A percentile compares a stretch with the other conserved stretches of the same genome.
Conservation (phyloP, 2,797 vertebrate species). For the Enteromius paludinosus region DNA sequence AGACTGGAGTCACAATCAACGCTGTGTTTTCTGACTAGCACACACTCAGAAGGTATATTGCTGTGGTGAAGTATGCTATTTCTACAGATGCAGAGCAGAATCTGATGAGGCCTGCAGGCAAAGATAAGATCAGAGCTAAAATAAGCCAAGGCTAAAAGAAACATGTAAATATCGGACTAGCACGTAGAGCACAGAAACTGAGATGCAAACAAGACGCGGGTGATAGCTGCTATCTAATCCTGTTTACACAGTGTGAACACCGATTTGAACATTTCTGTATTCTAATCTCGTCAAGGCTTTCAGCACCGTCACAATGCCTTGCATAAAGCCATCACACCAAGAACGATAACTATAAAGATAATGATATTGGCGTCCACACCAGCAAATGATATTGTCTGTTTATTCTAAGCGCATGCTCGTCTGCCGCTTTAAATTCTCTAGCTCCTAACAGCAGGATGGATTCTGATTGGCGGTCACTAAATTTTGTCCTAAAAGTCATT, state of each 20-base stretch:
- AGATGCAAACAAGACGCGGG: slow-evolving; percentile 3
- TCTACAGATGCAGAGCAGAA: slow-evolving; percentile 17
- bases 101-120: neutral
- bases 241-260: neutral
- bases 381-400: too few species aligned
- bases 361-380: too few species aligned
- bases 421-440: too few species aligned
- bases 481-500: too few species aligned
- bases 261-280: neutral
- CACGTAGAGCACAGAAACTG: slow-evolving; percentile 15
- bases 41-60: neutral
- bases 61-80: neutral
- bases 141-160: slow-evolving; percentile 34
- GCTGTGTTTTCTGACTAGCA: neutral
- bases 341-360: too few species aligned
- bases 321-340: neutral
- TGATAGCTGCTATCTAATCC: slow-evolving; percentile 27
- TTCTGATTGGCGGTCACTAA: neutral
- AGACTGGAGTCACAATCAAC: neutral
- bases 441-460: neutral
- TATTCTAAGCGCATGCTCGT: too few species aligned
- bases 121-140: slow-evolving; percentile 30
- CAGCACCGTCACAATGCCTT: neutral
- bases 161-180: slow-evolving; percentile 32
- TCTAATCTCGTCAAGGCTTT: neutral